Evolutionary conservation across 2,797 vertebrate species (phyloP), one percentile per base, ranked within the genome.

Genomic region (Mus spretus): DNA sequence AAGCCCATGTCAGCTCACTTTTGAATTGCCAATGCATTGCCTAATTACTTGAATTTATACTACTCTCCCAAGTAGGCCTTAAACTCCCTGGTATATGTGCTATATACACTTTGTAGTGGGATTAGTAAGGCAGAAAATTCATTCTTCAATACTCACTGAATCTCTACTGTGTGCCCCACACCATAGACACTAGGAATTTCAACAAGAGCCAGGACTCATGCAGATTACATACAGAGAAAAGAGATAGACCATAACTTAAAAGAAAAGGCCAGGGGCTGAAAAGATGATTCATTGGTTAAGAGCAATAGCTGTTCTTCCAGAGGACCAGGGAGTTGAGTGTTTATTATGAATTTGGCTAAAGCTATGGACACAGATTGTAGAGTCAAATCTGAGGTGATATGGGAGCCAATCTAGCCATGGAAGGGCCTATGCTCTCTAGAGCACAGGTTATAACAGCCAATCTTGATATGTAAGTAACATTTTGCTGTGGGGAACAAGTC

Each of bases 111-210:
- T 91, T 67, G 15, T 83, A 80, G 70, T 37, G 57, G 74, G 37
- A 0, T 83, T 40, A 72, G 31, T 50, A 75, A 74, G 86, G 47
- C 65, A 97, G 34, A 88, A 53, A 85, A 85, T 84, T 94, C 34
- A 93, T 84, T 93, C 57, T 74, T 77, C 17, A 87, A 79, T 94
- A 84, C 17, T 78, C 19, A 19, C 3, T 59, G 82, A 90, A 65
- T 6, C 47, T 20, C 57, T 92, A 14, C n/a, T 79, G 9, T 55
- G 20, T 75, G 3, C 10, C 57, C 28, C 17, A 26, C 11, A 19
- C 84, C 70, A 50, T 79, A 77, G 40, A 85, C 47, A 63, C 20
- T 24, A 91, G 17, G 12, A 63, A 78, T 95, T 77, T 93, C 63
- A 70, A 3, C 26, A 53, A 80, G 75, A 75, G 57, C n/a, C 84